Conservation (phyloP, 2,797 vertebrate species). For the Diglossa cyanea region DNA sequence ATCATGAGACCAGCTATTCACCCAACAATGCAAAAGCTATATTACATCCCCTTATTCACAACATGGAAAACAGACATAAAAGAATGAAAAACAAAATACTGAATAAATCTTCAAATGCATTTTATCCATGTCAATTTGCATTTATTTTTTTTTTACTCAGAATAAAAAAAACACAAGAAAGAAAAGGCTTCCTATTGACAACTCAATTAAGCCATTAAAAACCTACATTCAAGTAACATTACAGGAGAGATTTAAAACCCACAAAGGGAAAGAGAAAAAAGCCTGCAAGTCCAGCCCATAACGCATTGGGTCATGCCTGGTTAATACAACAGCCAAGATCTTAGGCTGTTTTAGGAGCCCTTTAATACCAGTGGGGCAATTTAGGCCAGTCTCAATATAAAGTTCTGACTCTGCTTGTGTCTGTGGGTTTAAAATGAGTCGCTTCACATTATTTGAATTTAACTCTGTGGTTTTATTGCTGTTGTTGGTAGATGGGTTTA, state of each 20-base stretch:
- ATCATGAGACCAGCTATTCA: not conserved
- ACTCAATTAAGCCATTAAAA: conserved; percentile 65
- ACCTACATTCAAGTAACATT: conserved; percentile 54
- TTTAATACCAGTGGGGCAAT: conserved; percentile 49
- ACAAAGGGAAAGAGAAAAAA: conserved; percentile 61
- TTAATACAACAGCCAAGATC: conserved; percentile 57
- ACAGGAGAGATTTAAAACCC: conserved; percentile 50
- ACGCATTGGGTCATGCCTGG: conserved; percentile 22
- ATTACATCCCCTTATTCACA: not conserved
- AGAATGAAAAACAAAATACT: conserved; percentile 51
- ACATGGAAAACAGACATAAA: conserved; percentile 41
- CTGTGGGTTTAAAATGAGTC: conserved; percentile 60
- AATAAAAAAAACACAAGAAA: not conserved
- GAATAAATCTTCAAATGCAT: conserved; percentile 51
- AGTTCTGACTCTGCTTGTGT: conserved; percentile 48
- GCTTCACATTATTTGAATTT: conserved; percentile 58
- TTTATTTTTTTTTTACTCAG: not conserved
- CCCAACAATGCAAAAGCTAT: conserved; percentile 18
- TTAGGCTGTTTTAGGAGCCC: conserved; percentile 34
- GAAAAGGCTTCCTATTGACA: conserved; percentile 44
- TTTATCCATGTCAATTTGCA: conserved; percentile 52
- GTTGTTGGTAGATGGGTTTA: conserved; percentile 51
- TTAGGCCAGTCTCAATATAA: conserved; percentile 48
- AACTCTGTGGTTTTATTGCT: conserved; percentile 72
- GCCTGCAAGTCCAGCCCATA: conserved; percentile 48